Evolutionary conservation across 2,113 vertebrate species (phyloP).

Genomic region (Eretmochelys imbricata): DNA sequence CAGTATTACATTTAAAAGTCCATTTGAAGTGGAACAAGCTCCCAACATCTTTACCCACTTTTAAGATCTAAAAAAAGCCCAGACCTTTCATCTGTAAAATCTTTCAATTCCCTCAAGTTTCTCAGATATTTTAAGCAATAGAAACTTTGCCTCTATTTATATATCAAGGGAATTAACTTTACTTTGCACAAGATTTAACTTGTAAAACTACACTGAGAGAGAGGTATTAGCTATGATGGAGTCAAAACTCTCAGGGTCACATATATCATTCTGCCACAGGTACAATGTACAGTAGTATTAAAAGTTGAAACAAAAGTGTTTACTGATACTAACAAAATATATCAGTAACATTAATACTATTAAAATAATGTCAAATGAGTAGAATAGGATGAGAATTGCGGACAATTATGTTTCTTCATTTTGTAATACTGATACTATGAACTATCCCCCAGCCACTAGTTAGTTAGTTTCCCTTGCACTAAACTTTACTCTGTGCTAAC

Average conservation of each 20-base stretch:
- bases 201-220: not conserved
- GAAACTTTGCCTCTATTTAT: not conserved
- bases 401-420: not conserved
- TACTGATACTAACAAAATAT: not conserved
- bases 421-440: not conserved
- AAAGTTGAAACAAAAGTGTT: not conserved
- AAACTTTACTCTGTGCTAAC: not conserved
- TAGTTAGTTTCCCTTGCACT: not conserved
- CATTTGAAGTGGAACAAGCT: not conserved
- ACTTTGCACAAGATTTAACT: not conserved
- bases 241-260: not conserved
- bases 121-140: not conserved
- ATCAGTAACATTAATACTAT: not conserved
- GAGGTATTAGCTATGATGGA: not conserved
- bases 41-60: rapidly evolving
- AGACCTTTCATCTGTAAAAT: not conserved
- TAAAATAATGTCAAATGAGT: not conserved
- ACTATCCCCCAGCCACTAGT: not conserved
- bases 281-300: not conserved
- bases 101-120: not conserved
- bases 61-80: not conserved
- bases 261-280: not conserved
- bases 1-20: not conserved
- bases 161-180: not conserved
- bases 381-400: not conserved